Base-by-base conservation (phyloP, 2,888 invertebrate species). In the Mallateleia sp. region DNA sequence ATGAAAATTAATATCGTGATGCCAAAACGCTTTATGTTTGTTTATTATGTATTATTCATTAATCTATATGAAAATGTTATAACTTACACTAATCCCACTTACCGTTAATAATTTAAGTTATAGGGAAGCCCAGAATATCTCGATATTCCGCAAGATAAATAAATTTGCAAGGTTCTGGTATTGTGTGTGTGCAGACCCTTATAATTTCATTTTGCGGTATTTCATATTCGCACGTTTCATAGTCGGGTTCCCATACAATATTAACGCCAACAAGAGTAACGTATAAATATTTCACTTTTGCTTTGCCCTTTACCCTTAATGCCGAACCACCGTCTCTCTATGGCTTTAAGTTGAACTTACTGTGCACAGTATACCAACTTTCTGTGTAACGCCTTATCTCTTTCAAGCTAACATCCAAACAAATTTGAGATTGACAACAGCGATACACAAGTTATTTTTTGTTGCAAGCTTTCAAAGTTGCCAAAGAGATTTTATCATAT, bases 221-320 rank as follows among this genome's bases (percentile, higher is more conserved):
- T 85, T 75, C 75, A 77, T 80, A 80, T 85, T 80, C 80, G 71
- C 66, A 66, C 85, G 71, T 85, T 80, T 69, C 80, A 38, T 42
- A 52, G 69, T 85, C 83, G 72, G 89, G 86, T 77, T 82, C 87
- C 81, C 90, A 89, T 92, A 87, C 85, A 91, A 92, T 92, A 93
- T 93, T 92, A 91, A 93, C 91, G 91, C 90, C 90, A 89, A 90
- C 90, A 88, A 88, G 79, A 86, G 89, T 82, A 89, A 89, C 81
- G 89, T 90, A 92, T 92, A 92, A 93, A 93, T 93, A 92, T 92
- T 92, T 93, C 90, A 92, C 78, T 87, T 90, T 89, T 88, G 85
- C 60, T 85, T 85, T 71, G 75, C 90, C 88, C 89, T 90, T 90
- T 89, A 88, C 89, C 89, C 89, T 85, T 66, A 74, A 66, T 54